Percentiles rank a stretch among this genome's conserved stretches.
phyloP scores from a whole-genome alignment of 2,113 vertebrate genomes.

The Pelobates fuscus region DNA sequence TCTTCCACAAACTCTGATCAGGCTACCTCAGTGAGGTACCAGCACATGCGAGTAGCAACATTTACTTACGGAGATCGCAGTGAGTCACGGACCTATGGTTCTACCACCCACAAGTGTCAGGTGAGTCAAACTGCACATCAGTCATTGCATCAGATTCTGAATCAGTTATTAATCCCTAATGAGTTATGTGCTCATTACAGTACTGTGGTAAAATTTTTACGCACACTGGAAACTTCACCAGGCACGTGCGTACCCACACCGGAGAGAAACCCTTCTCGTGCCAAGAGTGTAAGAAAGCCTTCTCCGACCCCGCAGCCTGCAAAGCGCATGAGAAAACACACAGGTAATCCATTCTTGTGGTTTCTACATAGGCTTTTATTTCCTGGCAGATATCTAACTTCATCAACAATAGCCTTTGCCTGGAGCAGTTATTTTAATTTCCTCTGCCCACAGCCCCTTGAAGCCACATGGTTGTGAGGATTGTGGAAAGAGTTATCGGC shows the following conservation, averaged over 20 bases:
- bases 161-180: too few relatives aligned
- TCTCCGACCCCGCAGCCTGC: conserved; percentile 93
- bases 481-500: conserved; percentile 94
- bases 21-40: conserved; percentile 59
- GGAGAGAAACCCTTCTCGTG: conserved; percentile 96
- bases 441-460: conserved; percentile 71
- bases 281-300: conserved; percentile 91
- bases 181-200: conserved; percentile 56
- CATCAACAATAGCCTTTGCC: too few relatives aligned
- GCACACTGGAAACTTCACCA: conserved; percentile 94
- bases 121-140: conserved; percentile 62
- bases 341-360: conserved; percentile 71
- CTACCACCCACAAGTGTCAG: conserved; percentile 91
- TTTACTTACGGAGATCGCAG: conserved; percentile 77
- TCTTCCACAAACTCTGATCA: conserved; percentile 64
- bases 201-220: conserved; percentile 97
- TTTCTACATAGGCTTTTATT: too few relatives aligned
- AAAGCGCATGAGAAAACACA: conserved; percentile 98
- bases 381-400: too few relatives aligned
- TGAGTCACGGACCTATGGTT: conserved; percentile 90
- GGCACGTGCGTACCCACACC: conserved; percentile 96
- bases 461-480: conserved; percentile 92
- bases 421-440: not conserved
- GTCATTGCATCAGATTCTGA: not conserved
- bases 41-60: conserved; percentile 60